Conservation (phyloP, 2,797 vertebrate species). For the Oryzias dopingdopingensis region DNA sequence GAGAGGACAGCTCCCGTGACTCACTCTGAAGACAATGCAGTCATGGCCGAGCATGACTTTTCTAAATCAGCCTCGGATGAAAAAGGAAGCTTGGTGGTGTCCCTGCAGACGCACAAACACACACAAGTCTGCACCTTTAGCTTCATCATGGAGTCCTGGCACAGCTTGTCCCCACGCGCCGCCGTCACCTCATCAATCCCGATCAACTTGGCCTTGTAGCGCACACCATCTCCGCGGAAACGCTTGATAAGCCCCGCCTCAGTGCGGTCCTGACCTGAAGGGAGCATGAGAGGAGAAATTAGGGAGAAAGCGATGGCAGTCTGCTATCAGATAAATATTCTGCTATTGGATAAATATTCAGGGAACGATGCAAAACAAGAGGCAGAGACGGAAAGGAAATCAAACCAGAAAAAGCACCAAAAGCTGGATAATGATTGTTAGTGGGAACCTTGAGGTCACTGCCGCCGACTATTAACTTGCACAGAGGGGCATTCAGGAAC, state of each 20-base stretch:
- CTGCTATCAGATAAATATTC: conserved; percentile 1
- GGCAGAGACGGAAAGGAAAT: conserved; percentile 42
- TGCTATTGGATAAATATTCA: conserved; percentile 61
- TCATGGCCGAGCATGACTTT: conserved; percentile 38
- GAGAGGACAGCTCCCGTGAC: conserved; percentile 53
- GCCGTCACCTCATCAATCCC: conserved; percentile 97
- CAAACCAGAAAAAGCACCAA: conserved; percentile 35
- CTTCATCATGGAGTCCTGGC: conserved; percentile 99
- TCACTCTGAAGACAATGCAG: conserved; percentile 51
- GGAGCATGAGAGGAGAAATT: conserved; percentile 12
- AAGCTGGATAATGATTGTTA: conserved; percentile 5
- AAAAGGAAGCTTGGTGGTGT: conserved; percentile 40
- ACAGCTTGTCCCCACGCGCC: conserved; percentile 97
- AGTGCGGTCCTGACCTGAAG: conserved; percentile 93
- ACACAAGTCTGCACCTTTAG: conserved; percentile 85
- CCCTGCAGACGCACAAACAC: conserved; percentile 12
- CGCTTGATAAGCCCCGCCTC: conserved; percentile 97
- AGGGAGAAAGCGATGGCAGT: conserved; percentile 17
- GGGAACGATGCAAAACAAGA: conserved; percentile 39
- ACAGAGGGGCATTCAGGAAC: conserved; percentile 23
- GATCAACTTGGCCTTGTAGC: conserved; percentile 97
- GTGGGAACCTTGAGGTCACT: conserved; percentile 18
- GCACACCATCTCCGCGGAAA: conserved; percentile 95
- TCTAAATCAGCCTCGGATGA: conserved; percentile 49
- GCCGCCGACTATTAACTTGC: conserved; percentile 7